Conservation (phyloP, 2,113 vertebrate genomes). For the Pao palembangensis region DNA sequence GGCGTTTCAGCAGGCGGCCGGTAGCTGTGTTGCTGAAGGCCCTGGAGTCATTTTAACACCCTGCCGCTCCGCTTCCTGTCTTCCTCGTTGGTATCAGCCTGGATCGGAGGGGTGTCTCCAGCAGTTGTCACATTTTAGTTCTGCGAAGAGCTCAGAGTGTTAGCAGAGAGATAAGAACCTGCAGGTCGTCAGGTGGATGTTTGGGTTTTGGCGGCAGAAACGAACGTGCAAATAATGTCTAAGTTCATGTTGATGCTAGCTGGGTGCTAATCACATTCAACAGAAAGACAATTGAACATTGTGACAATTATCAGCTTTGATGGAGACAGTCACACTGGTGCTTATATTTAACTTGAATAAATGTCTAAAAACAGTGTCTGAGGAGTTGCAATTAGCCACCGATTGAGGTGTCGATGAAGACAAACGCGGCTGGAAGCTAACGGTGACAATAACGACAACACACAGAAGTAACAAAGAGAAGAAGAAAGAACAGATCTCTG, state of each 20-base stretch:
- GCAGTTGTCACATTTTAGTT: constrained; percentile 34
- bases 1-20: constrained; percentile 13
- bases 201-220: constrained; percentile 15
- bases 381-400: constrained; percentile 59
- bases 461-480: neutral
- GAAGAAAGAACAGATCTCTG: too few relatives aligned
- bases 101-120: constrained; percentile 18
- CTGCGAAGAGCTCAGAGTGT: constrained; percentile 17
- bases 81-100: neutral
- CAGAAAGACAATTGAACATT: constrained; percentile 55
- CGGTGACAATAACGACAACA: constrained; percentile 4
- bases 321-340: constrained; percentile 45
- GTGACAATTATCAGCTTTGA: constrained; percentile 65
- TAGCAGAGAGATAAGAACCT: constrained; percentile 17
- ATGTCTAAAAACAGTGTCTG: constrained; percentile 60
- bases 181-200: constrained; percentile 38
- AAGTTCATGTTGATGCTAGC: constrained; percentile 30
- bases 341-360: constrained; percentile 68
- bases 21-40: constrained; percentile 37
- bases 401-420: constrained; percentile 39
- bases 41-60: constrained; percentile 47
- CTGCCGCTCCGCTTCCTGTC: neutral
- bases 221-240: constrained; percentile 46
- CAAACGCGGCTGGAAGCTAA: constrained; percentile 27
- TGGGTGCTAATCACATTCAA: constrained; percentile 65